phyloP scores from a whole-genome alignment of 2,113 vertebrate species.

The Gymnobelideus leadbeateri region DNA sequence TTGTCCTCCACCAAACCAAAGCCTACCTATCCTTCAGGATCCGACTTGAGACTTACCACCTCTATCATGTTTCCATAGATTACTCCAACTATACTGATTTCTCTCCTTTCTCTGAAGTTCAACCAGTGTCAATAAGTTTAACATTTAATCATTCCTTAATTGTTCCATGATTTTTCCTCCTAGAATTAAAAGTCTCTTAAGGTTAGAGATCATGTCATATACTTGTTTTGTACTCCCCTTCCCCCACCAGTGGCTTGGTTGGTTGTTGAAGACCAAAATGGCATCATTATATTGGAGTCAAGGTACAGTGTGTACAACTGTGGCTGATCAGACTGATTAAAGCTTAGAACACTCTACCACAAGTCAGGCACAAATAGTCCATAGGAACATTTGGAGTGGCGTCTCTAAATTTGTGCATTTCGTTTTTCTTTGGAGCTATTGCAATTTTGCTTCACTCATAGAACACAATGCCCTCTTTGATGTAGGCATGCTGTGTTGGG shows the following conservation, averaged over 20 bases:
- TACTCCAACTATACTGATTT: background rate
- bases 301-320: too few relatives aligned
- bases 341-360: too few relatives aligned
- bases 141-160: background rate
- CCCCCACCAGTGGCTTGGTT: background rate
- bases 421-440: too few relatives aligned
- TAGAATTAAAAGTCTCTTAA: background rate
- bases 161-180: background rate
- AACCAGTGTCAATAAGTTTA: background rate
- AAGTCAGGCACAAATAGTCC: too few relatives aligned
- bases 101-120: background rate
- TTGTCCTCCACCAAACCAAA: background rate
- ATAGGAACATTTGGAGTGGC: too few relatives aligned
- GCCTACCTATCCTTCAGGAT: background rate
- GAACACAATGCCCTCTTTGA: too few relatives aligned
- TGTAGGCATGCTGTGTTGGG: too few relatives aligned
- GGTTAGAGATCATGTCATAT: background rate
- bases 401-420: too few relatives aligned
- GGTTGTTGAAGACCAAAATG: too few relatives aligned
- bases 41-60: background rate
- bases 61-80: background rate
- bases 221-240: background rate
- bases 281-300: too few relatives aligned
- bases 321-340: too few relatives aligned
- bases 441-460: too few relatives aligned